phyloP scores from a whole-genome alignment of 2,797 vertebrate genomes.

The Botia almorhae region DNA sequence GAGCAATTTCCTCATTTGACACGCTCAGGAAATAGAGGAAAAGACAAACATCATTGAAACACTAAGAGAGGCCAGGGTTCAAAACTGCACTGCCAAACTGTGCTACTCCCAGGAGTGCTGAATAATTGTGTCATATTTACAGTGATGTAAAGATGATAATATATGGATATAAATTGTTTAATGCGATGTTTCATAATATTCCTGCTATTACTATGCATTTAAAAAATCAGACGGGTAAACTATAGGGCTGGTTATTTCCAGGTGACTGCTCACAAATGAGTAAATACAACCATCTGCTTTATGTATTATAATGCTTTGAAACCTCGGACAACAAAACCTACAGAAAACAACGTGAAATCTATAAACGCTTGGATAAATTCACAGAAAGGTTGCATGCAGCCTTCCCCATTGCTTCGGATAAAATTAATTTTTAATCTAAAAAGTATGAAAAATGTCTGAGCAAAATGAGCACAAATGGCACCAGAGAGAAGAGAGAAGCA shows the following conservation, averaged over 20 bases:
- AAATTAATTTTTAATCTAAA: slow-evolving; percentile 53
- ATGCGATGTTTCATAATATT: neutral
- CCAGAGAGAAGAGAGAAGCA: slow-evolving; percentile 15
- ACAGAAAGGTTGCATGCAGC: neutral
- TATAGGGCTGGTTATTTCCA: neutral
- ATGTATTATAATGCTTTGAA: neutral
- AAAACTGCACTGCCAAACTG: neutral
- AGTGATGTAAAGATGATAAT: neutral
- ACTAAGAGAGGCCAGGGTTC: slow-evolving; percentile 15
- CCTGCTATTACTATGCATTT: neutral
- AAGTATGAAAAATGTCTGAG: slow-evolving; percentile 40
- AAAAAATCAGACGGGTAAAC: neutral
- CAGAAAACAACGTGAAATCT: slow-evolving; percentile 16
- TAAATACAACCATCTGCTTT: neutral
- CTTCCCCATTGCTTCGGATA: slow-evolving; percentile 1
- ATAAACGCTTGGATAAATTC: neutral
- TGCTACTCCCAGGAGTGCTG: neutral
- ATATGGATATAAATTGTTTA: neutral
- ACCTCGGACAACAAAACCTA: neutral
- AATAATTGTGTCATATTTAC: neutral
- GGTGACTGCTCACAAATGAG: neutral
- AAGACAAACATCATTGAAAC: slow-evolving; percentile 6
- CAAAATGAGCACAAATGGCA: slow-evolving; percentile 9
- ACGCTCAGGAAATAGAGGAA: neutral
- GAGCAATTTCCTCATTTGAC: slow-evolving; percentile 32